phyloP scores from a whole-genome alignment of 1,140 invertebrate species.

The Zelostemma sp. region DNA sequence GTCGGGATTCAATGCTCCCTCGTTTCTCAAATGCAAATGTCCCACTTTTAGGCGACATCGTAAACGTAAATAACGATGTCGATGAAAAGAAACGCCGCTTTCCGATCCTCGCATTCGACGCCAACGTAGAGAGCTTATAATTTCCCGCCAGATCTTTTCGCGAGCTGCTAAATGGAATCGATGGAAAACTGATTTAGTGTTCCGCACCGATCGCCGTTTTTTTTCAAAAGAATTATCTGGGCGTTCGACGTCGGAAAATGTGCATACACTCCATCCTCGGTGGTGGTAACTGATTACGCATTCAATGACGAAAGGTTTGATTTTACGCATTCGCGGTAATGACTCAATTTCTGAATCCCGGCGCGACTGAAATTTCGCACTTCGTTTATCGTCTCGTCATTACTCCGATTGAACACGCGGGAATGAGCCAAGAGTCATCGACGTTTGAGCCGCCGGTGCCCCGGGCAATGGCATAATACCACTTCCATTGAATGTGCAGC shows the following conservation, averaged over 20 bases:
- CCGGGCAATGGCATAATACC: slow-evolving; percentile 44
- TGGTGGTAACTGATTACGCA: too few species aligned
- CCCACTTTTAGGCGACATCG: slow-evolving; percentile 8
- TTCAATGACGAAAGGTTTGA: too few species aligned
- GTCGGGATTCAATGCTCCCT: background rate
- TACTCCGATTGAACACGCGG: slow-evolving; percentile 18
- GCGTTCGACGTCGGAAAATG: too few species aligned
- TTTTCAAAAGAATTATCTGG: slow-evolving; percentile 1
- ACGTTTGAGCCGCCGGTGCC: slow-evolving; percentile 18
- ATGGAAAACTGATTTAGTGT: slow-evolving; percentile 40
- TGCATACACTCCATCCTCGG: too few species aligned
- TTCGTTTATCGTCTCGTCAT: slow-evolving; percentile 10
- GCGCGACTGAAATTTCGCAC: background rate
- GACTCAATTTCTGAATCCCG: too few species aligned
- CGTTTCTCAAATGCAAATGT: slow-evolving; percentile 1
- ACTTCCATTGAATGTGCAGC: slow-evolving; percentile 49
- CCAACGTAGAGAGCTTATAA: slow-evolving; percentile 38
- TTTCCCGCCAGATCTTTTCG: slow-evolving; percentile 35
- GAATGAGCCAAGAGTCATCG: slow-evolving; percentile 16
- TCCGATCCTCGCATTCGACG: slow-evolving; percentile 19
- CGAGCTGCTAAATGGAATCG: slow-evolving; percentile 39
- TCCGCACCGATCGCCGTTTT: slow-evolving; percentile 23
- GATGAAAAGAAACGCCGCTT: slow-evolving; percentile 38
- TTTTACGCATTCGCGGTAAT: too few species aligned
- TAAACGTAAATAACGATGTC: slow-evolving; percentile 39